Evolutionary conservation across 23 tunicate species (phyloP).

Genomic region (Styela plicata): DNA sequence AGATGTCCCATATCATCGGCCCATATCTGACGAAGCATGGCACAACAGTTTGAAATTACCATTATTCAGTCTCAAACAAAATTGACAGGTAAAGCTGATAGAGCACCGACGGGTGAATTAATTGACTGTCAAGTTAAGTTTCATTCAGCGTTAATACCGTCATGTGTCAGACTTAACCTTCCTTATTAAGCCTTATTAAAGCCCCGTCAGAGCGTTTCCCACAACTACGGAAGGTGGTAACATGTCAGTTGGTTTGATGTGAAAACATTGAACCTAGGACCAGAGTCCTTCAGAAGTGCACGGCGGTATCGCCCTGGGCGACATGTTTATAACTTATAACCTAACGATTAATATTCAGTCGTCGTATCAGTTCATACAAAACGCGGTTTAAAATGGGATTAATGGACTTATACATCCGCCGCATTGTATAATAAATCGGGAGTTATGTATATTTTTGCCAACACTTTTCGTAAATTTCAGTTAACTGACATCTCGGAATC

Average conservation of each 20-base stretch:
- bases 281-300: neutral
- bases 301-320: neutral
- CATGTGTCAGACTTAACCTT: neutral
- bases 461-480: neutral
- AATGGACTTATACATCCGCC: neutral
- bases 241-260: neutral
- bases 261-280: neutral
- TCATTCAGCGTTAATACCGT: neutral
- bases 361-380: neutral
- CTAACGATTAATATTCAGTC: neutral
- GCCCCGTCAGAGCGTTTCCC: neutral
- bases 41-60: too few species aligned
- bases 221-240: neutral
- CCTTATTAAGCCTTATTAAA: neutral
- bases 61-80: too few species aligned
- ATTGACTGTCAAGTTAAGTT: neutral
- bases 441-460: neutral
- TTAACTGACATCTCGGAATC: neutral
- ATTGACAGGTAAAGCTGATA: neutral
- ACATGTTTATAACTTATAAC: neutral
- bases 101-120: neutral
- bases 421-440: neutral
- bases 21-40: too few species aligned
- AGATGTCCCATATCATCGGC: too few species aligned
- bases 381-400: neutral